These are phyloP conservation scores for Lasioglossum calceatum DNA, from an alignment of 2,888 invertebrate species.

Conservation along the genomic window DNA sequence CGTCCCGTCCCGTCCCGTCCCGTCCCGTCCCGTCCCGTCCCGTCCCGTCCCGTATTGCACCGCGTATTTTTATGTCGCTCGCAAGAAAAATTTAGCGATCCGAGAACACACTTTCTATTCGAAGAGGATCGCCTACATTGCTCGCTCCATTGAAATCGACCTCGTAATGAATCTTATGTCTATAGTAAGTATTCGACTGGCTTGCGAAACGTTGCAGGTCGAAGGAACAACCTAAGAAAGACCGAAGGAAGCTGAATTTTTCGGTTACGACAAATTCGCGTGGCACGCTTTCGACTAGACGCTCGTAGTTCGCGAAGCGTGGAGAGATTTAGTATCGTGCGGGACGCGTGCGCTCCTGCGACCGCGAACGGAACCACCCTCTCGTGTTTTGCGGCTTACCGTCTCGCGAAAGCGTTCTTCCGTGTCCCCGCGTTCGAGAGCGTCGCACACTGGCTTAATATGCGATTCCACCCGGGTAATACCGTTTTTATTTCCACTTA, in stretches of 20 bases:
- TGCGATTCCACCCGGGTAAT: background rate
- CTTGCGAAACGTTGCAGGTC: too few species aligned
- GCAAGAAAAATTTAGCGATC: background rate
- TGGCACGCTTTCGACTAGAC: background rate
- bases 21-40: background rate
- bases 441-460: background rate
- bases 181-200: too few species aligned
- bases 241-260: background rate
- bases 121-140: background rate
- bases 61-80: background rate
- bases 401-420: conserved; percentile 17
- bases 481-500: background rate
- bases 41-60: background rate
- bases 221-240: background rate
- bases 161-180: too few species aligned
- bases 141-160: too few species aligned
- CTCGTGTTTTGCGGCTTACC: conserved; percentile 27
- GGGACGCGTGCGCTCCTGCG: conserved; percentile 68
- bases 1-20: background rate
- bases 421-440: background rate
- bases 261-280: background rate
- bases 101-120: background rate
- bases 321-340: conserved; percentile 65
- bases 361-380: conserved; percentile 35
- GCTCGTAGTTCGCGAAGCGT: background rate